Evolutionary conservation across 2,113 vertebrate genomes (phyloP), one percentile per base, ranked within the genome.

Genomic region (Callospermophilus lateralis): DNA sequence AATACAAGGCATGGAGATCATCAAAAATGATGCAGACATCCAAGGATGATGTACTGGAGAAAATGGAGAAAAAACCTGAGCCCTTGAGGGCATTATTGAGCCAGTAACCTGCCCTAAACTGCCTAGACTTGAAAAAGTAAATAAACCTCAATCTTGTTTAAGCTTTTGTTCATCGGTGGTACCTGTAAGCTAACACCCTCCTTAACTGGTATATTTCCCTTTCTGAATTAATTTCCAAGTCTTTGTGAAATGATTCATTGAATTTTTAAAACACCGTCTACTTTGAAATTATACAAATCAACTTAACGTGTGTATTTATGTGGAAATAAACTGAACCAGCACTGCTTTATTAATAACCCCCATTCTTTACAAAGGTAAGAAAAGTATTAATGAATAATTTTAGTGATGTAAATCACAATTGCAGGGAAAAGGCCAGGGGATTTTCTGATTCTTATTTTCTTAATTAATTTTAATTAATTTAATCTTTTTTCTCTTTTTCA

Each of bases 231-330:
- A 78, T 48, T 61, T 28, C 84, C 81, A 55, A 61, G 6, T 94
- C n/a, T 90, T 94, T 24, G 24, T 79, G 76, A 87, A 95, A 79
- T 84, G 67, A 74, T 48, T 2, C 53, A n/a, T 58, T 93, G 37
- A 65, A 30, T 83, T 83, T 92, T 94, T 39, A 87, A 96, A 90
- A 58, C 32, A 68, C 30, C 6, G 22, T 81, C 55, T 65, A 77
- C 45, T 72, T 94, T 89, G 13, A 11, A 94, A 84, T 86, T 93
- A 51, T 16, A 87, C 77, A 95, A 93, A 53, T 83, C 13, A 84
- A 30, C 30, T 89, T 34, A 17, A 17, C 3, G 15, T 89, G 51
- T 61, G 20, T 80, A 22, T 11, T 67, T 79, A 32, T 58, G 13
- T 90, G 65, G 37, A 97, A 93, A 61, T 88, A 61, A 92, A 80